Evolutionary conservation across 2,113 vertebrate species (phyloP), one percentile per base, ranked within the genome.

Genomic region (Sorex araneus): DNA sequence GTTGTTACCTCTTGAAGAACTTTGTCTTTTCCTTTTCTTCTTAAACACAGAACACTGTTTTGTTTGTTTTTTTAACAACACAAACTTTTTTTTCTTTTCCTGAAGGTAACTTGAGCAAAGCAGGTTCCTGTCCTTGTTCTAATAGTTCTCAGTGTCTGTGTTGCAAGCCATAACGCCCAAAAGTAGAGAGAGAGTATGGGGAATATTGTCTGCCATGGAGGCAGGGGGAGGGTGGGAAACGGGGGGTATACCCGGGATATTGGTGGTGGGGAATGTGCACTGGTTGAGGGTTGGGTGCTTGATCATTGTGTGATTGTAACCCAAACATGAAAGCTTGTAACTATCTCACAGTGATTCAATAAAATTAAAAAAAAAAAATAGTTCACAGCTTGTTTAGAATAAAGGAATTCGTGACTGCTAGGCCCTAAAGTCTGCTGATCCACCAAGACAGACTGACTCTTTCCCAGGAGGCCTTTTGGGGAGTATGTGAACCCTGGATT

Each of bases 1-100:
- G 9, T 57, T 77, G 86, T 75, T 87, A 73, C 47, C 87, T 94
- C 89, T 89, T 74, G 71, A 94, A 95, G 74, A 82, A 40, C 28
- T 90, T 80, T 88, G 34, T 83, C 81, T 82, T 78, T 87, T 87
- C 34, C 54, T 21, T 92, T 83, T 88, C 28, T 76, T 77, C 78
- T 92, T 87, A 89, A 94, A 93, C 54, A 83, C 57, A 18, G 25
- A n/a, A n/a, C n/a, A n/a, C n/a, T n/a, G n/a, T n/a, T n/a, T n/a
- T n/a, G n/a, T n/a, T n/a, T 76, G 75, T n/a, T n/a, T 81, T 40
- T 85, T 83, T 66, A 92, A 69, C 23, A 27, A 60, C 43, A 60
- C 25, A 63, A 84, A 6, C 27, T 36, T 84, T 91, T 50, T 50
- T 50, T 40, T 87, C 50, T 78, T 94, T 78, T 94, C 2, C 30